A percentile compares a stretch with the other conserved stretches of the same genome.
Evolutionary conservation across 2,113 vertebrate species (phyloP).

Genomic region (Pontoporia blainvillei): DNA sequence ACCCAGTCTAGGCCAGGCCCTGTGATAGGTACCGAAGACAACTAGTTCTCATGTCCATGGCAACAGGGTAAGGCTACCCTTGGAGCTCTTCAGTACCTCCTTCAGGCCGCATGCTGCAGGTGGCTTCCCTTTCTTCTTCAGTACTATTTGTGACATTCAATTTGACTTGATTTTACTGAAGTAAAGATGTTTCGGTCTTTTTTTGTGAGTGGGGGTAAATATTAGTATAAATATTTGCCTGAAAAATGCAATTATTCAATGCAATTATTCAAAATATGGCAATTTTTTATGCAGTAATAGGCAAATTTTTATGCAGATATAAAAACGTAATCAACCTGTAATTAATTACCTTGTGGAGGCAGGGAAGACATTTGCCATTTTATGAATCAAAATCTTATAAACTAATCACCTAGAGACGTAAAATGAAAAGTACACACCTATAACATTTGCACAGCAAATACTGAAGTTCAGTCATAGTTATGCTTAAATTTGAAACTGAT

Average conservation of each 20-base stretch:
- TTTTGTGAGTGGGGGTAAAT: not conserved
- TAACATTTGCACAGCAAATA: constrained; percentile 19
- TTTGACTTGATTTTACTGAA: not conserved
- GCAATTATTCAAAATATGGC: not conserved
- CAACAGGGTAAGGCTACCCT: not conserved
- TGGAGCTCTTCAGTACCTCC: not conserved
- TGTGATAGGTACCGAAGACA: not conserved
- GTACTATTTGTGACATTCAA: not conserved
- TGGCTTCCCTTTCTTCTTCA: not conserved
- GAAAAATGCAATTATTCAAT: constrained; percentile 2
- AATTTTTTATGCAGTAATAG: not conserved
- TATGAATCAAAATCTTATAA: constrained; percentile 31
- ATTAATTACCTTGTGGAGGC: constrained; percentile 41
- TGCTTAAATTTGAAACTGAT: not conserved
- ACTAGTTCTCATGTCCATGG: not conserved
- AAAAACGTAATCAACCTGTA: constrained; percentile 51
- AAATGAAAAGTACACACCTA: not conserved
- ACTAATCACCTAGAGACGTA: constrained; percentile 14
- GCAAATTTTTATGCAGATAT: constrained; percentile 15
- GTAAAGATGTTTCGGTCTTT: not conserved
- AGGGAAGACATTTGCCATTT: constrained; percentile 50
- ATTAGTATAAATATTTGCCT: not conserved
- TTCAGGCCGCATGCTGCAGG: not conserved
- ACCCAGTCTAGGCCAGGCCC: not conserved
- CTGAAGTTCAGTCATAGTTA: not conserved